Evolutionary conservation across 2,113 vertebrate genomes (phyloP), one percentile per base, ranked within the genome.

Genomic region (Dolichotis patagonum): DNA sequence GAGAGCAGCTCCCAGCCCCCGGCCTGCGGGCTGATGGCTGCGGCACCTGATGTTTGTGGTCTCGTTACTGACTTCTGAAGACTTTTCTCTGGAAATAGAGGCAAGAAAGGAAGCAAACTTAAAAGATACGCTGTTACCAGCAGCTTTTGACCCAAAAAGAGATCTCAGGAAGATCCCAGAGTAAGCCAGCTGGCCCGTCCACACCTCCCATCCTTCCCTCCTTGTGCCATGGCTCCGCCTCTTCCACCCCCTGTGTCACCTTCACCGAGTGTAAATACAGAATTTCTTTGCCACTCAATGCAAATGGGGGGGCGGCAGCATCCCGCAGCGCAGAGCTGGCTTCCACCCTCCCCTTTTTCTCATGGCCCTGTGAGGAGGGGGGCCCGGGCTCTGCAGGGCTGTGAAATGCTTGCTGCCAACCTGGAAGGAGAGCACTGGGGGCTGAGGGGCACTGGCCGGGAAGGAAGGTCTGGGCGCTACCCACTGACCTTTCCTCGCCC

Each of bases 201-300:
- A 16, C 9, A 0, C 30, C 46, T 0, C 2, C 5, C 26, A 26
- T 1, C 11, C 16, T 7, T 54, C 82, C n/a, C 30, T 19, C 1
- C 7, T 62, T 49, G 10, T 49, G 7, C 4, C 62, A 12, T 41
- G 16, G 4, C 4, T 80, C 75, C 30, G 41, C 43, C 56, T 32
- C 11, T 17, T 17, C 65, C 67, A 69, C 16, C 35, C 67, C 67
- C 67, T n/a, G 35, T 17, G 16, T 41, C 11, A 2, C 69, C 0
- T 6, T 41, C 11, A 2, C 69, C 0, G 4, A 73, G 38, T 41
- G 22, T 11, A 73, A 20, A 41, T 24, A 41, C n/a, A 75, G 22
- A 75, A 75, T 12, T 58, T 52, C 83, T 60, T 24, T 11, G 5
- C 11, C 16, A 24, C 85, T 46, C 54, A 7, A 62, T n/a, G 54